Conservation (phyloP, 2,113 vertebrate genomes). For the Condylura cristata region DNA sequence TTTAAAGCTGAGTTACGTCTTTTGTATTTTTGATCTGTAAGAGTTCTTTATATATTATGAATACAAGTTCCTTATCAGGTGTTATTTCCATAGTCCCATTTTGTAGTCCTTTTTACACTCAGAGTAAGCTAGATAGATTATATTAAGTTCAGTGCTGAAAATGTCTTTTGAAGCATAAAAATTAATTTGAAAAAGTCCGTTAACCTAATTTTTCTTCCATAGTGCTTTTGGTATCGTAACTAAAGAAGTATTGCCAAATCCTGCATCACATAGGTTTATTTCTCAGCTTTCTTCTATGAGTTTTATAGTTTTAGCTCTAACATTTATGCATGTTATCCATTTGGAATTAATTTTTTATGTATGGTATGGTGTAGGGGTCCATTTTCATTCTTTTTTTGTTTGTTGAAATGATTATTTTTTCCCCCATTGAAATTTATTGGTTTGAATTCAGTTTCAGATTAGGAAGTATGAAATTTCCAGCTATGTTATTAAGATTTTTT, state of each 20-base stretch:
- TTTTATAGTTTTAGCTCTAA: not conserved
- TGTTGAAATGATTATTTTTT: not conserved
- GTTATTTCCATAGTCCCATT: not conserved
- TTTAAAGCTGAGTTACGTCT: not conserved
- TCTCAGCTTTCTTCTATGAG: not conserved
- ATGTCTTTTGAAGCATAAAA: not conserved
- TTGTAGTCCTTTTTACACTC: not conserved
- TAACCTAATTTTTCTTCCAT: not conserved
- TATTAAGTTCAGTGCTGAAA: not conserved
- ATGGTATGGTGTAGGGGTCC: not conserved
- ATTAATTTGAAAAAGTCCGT: not conserved
- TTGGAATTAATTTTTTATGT: not conserved
- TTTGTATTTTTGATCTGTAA: not conserved
- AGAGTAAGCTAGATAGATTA: not conserved
- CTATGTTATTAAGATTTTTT: not conserved
- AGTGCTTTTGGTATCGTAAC: not conserved
- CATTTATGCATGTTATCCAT: too few relatives aligned
- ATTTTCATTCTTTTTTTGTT: not conserved
- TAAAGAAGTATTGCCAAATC: not conserved
- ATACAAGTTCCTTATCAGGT: not conserved
- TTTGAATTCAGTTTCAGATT: not conserved
- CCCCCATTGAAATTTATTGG: not conserved
- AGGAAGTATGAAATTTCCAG: not conserved
- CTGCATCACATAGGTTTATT: not conserved
- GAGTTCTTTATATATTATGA: not conserved